These are phyloP conservation scores for Ectemnius cavifrons DNA, from an alignment of 2,888 invertebrate species.

Conservation along the genomic window DNA sequence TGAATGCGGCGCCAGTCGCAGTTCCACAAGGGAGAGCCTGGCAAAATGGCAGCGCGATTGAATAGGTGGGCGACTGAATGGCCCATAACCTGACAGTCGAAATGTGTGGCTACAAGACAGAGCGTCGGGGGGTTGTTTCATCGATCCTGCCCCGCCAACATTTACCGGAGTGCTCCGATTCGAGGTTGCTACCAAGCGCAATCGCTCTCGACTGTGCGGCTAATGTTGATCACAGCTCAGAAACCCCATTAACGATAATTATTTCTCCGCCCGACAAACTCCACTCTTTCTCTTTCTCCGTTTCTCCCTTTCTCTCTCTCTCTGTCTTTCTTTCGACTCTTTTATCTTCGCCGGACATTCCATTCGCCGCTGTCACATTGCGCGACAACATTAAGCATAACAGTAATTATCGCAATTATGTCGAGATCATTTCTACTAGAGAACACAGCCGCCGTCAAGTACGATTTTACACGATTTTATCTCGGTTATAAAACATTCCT, in stretches of 20 bases:
- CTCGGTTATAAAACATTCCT: slow-evolving; percentile 19
- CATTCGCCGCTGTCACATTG: background rate
- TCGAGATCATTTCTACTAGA: no score
- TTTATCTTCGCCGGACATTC: background rate
- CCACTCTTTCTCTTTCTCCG: background rate
- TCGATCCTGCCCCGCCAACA: slow-evolving; percentile 31
- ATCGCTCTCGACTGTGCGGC: slow-evolving; percentile 21
- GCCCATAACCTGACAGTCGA: slow-evolving; percentile 56
- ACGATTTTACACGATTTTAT: slow-evolving; percentile 19
- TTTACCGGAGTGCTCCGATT: slow-evolving; percentile 37
- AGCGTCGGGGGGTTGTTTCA: slow-evolving; percentile 33
- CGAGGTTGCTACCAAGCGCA: slow-evolving; percentile 8
- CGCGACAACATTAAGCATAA: background rate
- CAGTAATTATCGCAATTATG: background rate
- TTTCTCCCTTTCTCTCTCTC: background rate
- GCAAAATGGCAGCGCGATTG: slow-evolving; percentile 44
- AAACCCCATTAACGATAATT: slow-evolving; percentile 47
- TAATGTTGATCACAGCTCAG: slow-evolving; percentile 37
- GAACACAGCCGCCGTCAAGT: background rate
- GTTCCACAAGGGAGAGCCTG: slow-evolving; percentile 19
- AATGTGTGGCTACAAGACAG: slow-evolving; percentile 50
- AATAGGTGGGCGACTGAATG: slow-evolving; percentile 35
- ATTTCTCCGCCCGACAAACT: slow-evolving; percentile 19
- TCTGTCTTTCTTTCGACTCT: background rate
- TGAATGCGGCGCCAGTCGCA: slow-evolving; percentile 31